phyloP scores from a whole-genome alignment of 2,113 vertebrate species.

The Podocnemis expansa region DNA sequence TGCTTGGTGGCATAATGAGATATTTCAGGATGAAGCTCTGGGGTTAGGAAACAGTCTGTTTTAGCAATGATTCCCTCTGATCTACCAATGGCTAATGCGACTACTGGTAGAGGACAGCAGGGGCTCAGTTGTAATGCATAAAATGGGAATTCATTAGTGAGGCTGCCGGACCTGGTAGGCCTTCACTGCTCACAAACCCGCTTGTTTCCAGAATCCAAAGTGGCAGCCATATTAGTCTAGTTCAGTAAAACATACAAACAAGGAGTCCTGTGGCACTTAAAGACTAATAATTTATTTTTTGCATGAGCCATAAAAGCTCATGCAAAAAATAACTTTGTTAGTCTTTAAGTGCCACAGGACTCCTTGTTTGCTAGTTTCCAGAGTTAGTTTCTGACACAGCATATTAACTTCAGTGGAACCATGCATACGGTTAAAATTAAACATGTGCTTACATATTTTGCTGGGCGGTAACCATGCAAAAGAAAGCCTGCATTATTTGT shows the following conservation, averaged over 20 bases:
- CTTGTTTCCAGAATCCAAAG: too few relatives aligned
- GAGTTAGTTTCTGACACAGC: background rate
- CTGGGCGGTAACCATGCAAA: background rate
- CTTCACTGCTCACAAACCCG: background rate
- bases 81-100: rapidly evolving
- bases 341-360: too few relatives aligned
- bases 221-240: too few relatives aligned
- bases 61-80: too few relatives aligned
- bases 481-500: background rate
- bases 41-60: rapidly evolving
- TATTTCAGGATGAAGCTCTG: background rate
- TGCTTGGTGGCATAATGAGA: background rate
- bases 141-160: rapidly evolving
- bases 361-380: background rate
- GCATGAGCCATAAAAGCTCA: too few relatives aligned
- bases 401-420: background rate
- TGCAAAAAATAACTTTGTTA: too few relatives aligned
- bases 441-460: background rate
- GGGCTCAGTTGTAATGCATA: rapidly evolving
- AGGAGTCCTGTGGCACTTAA: too few relatives aligned
- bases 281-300: too few relatives aligned
- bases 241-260: too few relatives aligned
- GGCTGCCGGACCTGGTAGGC: background rate
- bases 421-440: background rate
- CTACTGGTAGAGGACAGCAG: rapidly evolving